phyloP scores from a whole-genome alignment of 2,888 invertebrate genomes.

The Melieria crassipennis region DNA sequence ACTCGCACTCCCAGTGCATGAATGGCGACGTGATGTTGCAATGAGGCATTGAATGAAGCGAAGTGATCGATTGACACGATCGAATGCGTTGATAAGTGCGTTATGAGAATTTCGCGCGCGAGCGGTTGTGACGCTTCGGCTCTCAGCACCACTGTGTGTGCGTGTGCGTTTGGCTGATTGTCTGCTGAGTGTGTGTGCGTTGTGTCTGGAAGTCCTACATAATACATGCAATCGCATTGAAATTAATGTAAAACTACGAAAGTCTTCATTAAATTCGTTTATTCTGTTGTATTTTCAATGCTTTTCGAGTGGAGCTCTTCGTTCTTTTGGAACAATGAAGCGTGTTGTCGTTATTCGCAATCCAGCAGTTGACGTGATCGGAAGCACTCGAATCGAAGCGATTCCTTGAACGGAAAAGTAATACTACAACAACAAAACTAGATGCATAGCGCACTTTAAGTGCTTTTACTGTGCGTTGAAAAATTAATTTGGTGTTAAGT shows the following conservation, averaged over 20 bases:
- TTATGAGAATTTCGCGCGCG: slow-evolving; percentile 23
- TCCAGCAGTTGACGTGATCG: slow-evolving; percentile 65
- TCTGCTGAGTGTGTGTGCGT: slow-evolving; percentile 35
- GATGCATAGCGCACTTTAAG: neutral
- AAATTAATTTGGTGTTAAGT: too few species aligned
- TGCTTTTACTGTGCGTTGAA: neutral
- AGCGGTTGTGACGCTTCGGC: neutral
- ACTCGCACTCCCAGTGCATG: neutral
- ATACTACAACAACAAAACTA: slow-evolving; percentile 10
- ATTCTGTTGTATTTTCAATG: slow-evolving; percentile 4
- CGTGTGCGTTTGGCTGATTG: slow-evolving; percentile 43
- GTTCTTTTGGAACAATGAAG: slow-evolving; percentile 38
- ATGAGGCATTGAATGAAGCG: slow-evolving; percentile 43
- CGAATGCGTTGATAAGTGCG: slow-evolving; percentile 56
- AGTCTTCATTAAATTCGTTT: slow-evolving; percentile 39
- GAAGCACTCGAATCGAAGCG: slow-evolving; percentile 55
- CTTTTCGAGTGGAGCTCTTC: slow-evolving; percentile 49
- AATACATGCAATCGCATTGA: slow-evolving; percentile 42
- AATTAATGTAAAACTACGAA: slow-evolving; percentile 35
- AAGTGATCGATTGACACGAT: slow-evolving; percentile 60
- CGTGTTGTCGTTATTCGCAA: slow-evolving; percentile 62
- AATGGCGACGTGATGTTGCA: slow-evolving; percentile 26
- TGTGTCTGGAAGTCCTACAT: slow-evolving; percentile 49
- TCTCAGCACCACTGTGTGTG: neutral
- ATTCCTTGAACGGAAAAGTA: slow-evolving; percentile 50